A percentile compares a stretch with the other conserved stretches of the same genome.
phyloP scores from a whole-genome alignment of 2,113 vertebrate species.

The Burhinus bistriatus region DNA sequence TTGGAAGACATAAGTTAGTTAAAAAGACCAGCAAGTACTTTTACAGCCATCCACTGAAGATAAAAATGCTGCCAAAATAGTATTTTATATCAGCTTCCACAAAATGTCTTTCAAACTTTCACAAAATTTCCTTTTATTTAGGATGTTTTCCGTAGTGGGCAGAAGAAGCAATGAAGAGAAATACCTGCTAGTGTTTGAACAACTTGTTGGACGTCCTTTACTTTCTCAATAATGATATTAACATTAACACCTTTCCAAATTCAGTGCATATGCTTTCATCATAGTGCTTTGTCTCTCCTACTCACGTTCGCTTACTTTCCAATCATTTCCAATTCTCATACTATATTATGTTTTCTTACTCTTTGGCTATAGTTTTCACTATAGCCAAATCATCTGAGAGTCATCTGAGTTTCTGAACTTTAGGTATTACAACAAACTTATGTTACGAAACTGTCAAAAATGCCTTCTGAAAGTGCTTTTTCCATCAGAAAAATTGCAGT shows the following conservation, averaged over 20 bases:
- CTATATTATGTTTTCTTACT: neutral
- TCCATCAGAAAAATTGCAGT: constrained; percentile 28
- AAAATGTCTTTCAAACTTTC: neutral
- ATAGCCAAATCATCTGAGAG: constrained; percentile 32
- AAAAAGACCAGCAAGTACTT: neutral
- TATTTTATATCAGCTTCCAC: neutral
- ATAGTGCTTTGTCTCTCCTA: neutral
- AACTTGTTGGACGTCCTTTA: neutral
- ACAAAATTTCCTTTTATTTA: neutral
- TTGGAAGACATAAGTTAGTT: neutral
- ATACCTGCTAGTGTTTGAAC: neutral
- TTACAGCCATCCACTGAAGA: neutral
- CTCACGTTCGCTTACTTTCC: neutral
- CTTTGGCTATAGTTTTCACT: neutral
- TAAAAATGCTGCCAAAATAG: neutral
- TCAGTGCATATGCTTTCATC: neutral
- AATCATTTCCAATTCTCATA: neutral
- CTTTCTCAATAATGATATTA: neutral
- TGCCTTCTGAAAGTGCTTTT: constrained; percentile 1
- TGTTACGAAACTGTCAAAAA: constrained; percentile 29
- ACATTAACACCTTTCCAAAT: neutral
- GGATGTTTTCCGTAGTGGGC: neutral
- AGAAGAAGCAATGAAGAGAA: neutral
- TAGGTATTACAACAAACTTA: constrained; percentile 40
- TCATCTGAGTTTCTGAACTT: constrained; percentile 43